phyloP scores from a whole-genome alignment of 2,113 vertebrate genomes.

The Myrmecophaga tridactyla region DNA sequence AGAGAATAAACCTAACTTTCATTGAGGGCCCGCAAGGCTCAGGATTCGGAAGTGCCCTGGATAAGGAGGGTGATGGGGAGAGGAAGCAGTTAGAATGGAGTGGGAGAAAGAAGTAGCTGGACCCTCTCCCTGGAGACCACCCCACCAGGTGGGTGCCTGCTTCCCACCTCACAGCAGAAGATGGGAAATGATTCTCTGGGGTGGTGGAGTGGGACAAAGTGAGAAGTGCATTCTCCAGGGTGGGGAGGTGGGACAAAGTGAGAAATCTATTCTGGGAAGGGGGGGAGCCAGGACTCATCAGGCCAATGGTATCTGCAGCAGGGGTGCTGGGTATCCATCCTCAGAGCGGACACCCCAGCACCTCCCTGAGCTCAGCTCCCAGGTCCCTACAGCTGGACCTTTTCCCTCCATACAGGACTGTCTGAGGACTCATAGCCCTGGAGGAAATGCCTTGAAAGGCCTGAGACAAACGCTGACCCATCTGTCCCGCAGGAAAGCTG shows the following conservation, averaged over 20 bases:
- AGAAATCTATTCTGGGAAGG: no score
- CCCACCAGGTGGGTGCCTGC: no score
- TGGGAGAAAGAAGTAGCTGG: not conserved
- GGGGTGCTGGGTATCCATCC: rapidly evolving
- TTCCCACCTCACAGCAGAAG: no score
- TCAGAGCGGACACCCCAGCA: not conserved
- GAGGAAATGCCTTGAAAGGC: not conserved
- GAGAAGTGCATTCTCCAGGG: no score
- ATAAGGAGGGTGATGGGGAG: not conserved
- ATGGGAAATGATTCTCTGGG: no score
- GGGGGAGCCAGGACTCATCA: not conserved
- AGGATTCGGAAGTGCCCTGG: not conserved
- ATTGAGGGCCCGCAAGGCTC: not conserved
- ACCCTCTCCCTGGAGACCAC: no score
- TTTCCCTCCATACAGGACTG: not conserved
- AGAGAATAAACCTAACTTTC: not conserved
- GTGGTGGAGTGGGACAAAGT: no score
- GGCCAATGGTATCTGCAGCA: not conserved
- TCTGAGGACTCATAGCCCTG: not conserved
- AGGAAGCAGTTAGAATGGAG: not conserved
- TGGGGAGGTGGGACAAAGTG: no score
- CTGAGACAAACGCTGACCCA: not conserved
- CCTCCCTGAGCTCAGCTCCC: no score
- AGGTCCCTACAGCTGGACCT: not conserved
- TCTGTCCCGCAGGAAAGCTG: not conserved